Base-by-base conservation (phyloP, 2,113 vertebrate genomes). In the Dipodomys ordii region DNA sequence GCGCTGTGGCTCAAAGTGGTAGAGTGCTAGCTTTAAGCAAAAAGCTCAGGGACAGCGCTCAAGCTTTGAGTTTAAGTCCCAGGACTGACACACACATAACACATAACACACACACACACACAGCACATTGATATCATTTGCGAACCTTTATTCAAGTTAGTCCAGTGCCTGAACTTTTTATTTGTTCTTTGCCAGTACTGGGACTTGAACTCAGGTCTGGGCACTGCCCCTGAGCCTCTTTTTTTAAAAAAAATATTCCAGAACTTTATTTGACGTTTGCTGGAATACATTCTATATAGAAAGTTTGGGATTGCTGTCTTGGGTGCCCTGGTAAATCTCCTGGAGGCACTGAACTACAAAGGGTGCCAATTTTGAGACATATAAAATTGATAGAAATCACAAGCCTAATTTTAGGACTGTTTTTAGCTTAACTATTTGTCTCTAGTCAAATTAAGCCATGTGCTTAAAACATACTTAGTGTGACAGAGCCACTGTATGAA, bases 181-280 rank as follows among this genome's bases (percentile, higher is more conserved):
- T 49, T 49, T 49, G 8, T 9, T 49, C 12, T 49, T 49, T 49
- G 49, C 12, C 49, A 49, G 12, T 49, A 9, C 49, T 49, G 49
- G 49, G 49, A 12, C 49, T 49, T 49, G 49, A 49, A 49, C 49
- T 49, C 49, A 49, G 49, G n/a, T n/a, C n/a, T n/a, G n/a, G n/a
- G n/a, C n/a, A n/a, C n/a, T n/a, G n/a, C n/a, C n/a, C n/a, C n/a
- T n/a, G n/a, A n/a, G n/a, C n/a, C n/a, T n/a, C n/a, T n/a, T n/a
- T n/a, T n/a, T n/a, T n/a, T n/a, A n/a, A n/a, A n/a, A n/a, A n/a
- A 98, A 92, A 97, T 81, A 98, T 97, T 97, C 97, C 97, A 97
- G 96, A 98, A 97, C 98, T 98, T 98, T 98, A 98, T 98, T 98
- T 96, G 97, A 89, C 95, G 91, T 95, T 97, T 97, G 87, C 88